Conservation (phyloP, 2,797 vertebrate species). For the Gouania willdenowi region DNA sequence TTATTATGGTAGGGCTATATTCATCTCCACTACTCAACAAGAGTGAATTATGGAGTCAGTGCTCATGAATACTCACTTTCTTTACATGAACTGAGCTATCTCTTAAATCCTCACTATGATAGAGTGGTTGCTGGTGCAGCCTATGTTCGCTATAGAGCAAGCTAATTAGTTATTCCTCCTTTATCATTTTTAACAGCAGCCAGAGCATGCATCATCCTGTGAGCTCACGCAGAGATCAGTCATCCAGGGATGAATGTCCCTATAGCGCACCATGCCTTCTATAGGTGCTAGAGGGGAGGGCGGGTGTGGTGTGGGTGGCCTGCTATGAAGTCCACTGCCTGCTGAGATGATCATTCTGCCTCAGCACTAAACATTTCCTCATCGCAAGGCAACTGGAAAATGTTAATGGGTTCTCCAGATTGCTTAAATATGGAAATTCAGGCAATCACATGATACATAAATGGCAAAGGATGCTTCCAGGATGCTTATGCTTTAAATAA, state of each 20-base stretch:
- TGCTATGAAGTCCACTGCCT: constrained; percentile 34
- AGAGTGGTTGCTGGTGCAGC: constrained; percentile 37
- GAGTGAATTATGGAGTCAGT: constrained; percentile 10
- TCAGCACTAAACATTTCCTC: constrained; percentile 47
- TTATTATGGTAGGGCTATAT: neutral
- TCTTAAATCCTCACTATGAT: constrained; percentile 15
- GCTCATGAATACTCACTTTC: constrained; percentile 6
- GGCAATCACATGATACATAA: constrained; percentile 41
- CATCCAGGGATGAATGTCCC: constrained; percentile 48
- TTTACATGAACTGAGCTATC: constrained; percentile 1
- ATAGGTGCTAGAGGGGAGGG: constrained; percentile 7
- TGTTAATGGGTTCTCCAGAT: constrained; percentile 59
- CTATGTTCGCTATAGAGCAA: constrained; percentile 29
- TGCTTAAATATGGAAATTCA: constrained; percentile 61
- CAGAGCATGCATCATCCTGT: constrained; percentile 38
- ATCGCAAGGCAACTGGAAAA: constrained; percentile 40
- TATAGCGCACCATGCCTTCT: constrained; percentile 35
- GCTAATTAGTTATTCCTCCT: constrained; percentile 51
- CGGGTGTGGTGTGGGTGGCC: constrained; percentile 37
- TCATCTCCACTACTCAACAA: constrained; percentile 6
- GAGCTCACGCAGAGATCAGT: constrained; percentile 33
- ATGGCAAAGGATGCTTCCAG: constrained; percentile 28
- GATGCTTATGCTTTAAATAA: constrained; percentile 32
- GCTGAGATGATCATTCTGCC: constrained; percentile 38
- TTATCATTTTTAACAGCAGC: constrained; percentile 48